Base-by-base conservation (phyloP, 1,140 invertebrate genomes). In the Camponotus floridanus region DNA sequence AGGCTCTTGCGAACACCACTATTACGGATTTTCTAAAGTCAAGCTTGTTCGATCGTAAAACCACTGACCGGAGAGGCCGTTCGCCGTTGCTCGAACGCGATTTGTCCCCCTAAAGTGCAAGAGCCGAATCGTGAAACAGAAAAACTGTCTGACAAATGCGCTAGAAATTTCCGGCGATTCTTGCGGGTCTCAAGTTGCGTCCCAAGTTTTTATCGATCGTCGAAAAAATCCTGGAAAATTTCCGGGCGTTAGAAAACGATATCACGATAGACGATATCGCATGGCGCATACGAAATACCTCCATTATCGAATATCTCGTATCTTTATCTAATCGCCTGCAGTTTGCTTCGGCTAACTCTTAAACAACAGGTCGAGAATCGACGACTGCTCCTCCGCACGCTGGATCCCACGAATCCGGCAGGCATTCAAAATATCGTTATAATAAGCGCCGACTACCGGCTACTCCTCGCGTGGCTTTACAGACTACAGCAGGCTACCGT, bases 391-490 rank as follows among this genome's bases (percentile, higher is more conserved):
- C 3, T 18, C 26, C 26, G 26, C 26, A 26, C 26, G 26, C 26
- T 13, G 67, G 36, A 81, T 81, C 79, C 51, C 79, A 81, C 79
- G 79, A 61, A 71, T 39, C 18, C 57, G 64, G 62, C 86, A 65
- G 18, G 67, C 89, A 85, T 87, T 86, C 76, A 55, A 89, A 90
- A 87, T 85, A 79, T 86, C 80, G 87, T 76, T 87, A 90, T 91
- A 93, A 92, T 92, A 83, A 93, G 87, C 88, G 91, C 76, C 89
- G 91, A 91, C 88, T 76, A 91, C 71, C 80, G 87, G 67, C 7
- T 70, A 74, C 59, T 89, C 86, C 76, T 74, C 57, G 86, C 79
- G 87, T 90, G 87, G 73, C 86, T 90, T 86, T 88, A 15, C 91
- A 31, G 45, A 7, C 61, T 89, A 86, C 21, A 76, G 76, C 88